A percentile compares a stretch with the other conserved stretches of the same genome.
Conservation (phyloP, 2,888 invertebrate genomes). For the Dione vanillae region DNA sequence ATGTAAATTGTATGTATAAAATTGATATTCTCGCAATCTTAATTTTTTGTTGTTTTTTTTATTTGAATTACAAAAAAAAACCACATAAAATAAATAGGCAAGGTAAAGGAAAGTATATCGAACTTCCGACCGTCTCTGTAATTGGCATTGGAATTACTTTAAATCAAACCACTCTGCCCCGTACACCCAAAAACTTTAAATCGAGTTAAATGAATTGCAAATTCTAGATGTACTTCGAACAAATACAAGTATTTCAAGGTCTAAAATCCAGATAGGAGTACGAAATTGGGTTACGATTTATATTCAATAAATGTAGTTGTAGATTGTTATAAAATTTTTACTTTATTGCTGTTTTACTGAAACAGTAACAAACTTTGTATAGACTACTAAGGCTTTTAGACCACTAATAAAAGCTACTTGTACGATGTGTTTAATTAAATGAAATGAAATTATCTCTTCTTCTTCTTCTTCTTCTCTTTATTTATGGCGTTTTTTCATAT, state of each 20-base stretch:
- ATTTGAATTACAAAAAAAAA: too few relatives aligned
- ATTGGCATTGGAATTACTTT: not conserved
- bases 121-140: not conserved
- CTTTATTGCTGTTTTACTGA: not conserved
- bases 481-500: too few relatives aligned
- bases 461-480: too few relatives aligned
- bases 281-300: slow-evolving; percentile 25
- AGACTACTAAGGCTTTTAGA: not conserved
- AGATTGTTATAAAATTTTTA: slow-evolving; percentile 15
- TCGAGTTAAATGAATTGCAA: slow-evolving; percentile 32
- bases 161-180: not conserved
- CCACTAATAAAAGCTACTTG: too few relatives aligned
- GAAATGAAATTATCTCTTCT: not conserved
- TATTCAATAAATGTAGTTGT: slow-evolving; percentile 25
- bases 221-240: slow-evolving; percentile 31
- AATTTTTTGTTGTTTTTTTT: too few relatives aligned
- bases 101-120: not conserved
- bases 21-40: too few relatives aligned
- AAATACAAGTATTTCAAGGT: slow-evolving; percentile 33
- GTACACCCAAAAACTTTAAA: not conserved
- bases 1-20: too few relatives aligned
- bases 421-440: not conserved
- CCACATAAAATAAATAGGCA: too few relatives aligned
- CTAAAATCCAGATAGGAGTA: slow-evolving; percentile 30
- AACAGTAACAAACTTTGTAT: not conserved